phyloP scores from a whole-genome alignment of 2,797 vertebrate genomes.

The Melanotaenia nigrans region DNA sequence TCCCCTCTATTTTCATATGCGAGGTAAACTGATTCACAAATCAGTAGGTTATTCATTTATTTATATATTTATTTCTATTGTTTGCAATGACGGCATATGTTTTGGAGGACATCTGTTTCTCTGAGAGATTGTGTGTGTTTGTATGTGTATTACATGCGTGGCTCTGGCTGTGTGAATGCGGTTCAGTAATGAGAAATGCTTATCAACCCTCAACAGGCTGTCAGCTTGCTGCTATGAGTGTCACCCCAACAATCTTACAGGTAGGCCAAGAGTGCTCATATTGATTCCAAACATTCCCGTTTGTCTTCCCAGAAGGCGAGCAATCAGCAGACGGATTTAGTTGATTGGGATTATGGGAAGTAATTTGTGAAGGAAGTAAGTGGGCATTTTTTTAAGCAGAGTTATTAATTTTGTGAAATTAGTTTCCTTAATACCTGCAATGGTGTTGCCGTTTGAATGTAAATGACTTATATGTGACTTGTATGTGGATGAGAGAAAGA shows the following conservation, averaged over 20 bases:
- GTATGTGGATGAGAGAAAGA: conserved; percentile 6
- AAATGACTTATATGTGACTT: conserved; percentile 49
- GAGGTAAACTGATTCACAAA: conserved; percentile 42
- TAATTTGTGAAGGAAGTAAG: conserved; percentile 61
- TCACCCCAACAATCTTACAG: conserved; percentile 73
- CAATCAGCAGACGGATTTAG: conserved; percentile 66
- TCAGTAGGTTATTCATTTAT: conserved; percentile 55
- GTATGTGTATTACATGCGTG: conserved; percentile 28
- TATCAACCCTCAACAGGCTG: conserved; percentile 81
- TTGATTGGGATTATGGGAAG: conserved; percentile 72
- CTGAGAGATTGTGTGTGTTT: conserved; percentile 21
- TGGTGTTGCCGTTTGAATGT: conserved; percentile 52
- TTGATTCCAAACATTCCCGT: conserved; percentile 64
- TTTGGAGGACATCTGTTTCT: conserved; percentile 57
- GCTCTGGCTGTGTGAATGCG: conserved; percentile 56
- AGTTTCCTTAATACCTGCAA: conserved; percentile 63
- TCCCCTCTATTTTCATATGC: conserved; percentile 33
- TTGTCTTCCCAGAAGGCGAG: conserved; percentile 54
- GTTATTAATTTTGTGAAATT: conserved; percentile 59
- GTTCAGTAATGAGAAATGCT: conserved; percentile 81
- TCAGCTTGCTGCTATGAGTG: conserved; percentile 71
- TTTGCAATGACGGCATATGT: conserved; percentile 46
- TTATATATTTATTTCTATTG: conserved; percentile 45
- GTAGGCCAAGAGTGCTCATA: conserved; percentile 62
- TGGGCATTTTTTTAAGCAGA: conserved; percentile 40